phyloP scores from a whole-genome alignment of 2,113 vertebrate genomes.

The Gobiocypris rarus region DNA sequence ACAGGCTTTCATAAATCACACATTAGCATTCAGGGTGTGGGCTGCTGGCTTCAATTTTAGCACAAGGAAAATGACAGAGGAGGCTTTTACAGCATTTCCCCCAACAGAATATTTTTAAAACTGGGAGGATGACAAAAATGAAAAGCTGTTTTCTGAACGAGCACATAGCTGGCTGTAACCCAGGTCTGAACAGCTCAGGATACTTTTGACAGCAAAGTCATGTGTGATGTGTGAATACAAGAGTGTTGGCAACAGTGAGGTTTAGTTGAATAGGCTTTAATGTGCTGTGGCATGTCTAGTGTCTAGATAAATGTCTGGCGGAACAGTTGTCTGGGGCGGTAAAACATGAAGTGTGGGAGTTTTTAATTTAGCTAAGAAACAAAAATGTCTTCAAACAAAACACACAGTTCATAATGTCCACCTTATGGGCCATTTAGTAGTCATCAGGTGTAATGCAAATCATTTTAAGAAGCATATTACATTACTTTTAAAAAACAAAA shows the following conservation, averaged over 20 bases:
- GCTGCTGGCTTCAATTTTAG: slow-evolving; percentile 44
- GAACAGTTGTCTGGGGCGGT: not conserved
- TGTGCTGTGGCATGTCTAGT: slow-evolving; percentile 9
- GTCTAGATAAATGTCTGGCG: not conserved
- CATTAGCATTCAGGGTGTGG: slow-evolving; percentile 50
- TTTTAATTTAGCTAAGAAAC: not conserved
- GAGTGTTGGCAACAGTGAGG: slow-evolving; percentile 4
- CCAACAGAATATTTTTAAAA: slow-evolving; percentile 46
- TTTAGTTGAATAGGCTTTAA: slow-evolving; percentile 25
- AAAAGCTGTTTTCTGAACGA: slow-evolving; percentile 41
- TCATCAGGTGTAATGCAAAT: not conserved
- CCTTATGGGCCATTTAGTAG: not conserved
- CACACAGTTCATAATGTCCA: not conserved
- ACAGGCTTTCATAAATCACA: slow-evolving; percentile 43
- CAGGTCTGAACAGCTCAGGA: not conserved
- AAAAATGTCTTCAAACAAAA: not conserved
- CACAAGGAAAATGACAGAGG: slow-evolving; percentile 51
- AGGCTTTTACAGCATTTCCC: slow-evolving; percentile 57
- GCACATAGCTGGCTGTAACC: not conserved
- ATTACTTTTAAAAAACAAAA: slow-evolving; percentile 74
- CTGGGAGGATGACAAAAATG: slow-evolving; percentile 54
- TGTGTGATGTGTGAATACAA: slow-evolving; percentile 6
- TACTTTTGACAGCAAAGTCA: not conserved
- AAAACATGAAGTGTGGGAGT: not conserved
- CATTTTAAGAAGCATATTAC: slow-evolving; percentile 55